These are phyloP conservation scores for Hyalella azteca DNA, from an alignment of 2,888 invertebrate genomes.

Conservation along the genomic window DNA sequence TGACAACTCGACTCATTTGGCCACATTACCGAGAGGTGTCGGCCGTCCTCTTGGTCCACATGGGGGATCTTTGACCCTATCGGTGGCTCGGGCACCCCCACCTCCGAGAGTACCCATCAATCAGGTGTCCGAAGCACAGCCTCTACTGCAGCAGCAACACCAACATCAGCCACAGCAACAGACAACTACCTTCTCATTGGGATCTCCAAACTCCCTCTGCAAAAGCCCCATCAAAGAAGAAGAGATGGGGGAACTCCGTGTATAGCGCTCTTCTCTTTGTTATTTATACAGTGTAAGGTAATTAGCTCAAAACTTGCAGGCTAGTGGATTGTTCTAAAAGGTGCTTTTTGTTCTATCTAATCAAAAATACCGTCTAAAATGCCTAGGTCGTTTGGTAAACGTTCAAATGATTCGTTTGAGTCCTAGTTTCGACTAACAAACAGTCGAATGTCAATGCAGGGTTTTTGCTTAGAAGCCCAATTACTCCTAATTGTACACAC, in stretches of 20 bases:
- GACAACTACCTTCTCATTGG: constrained; percentile 53
- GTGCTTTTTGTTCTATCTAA: too few relatives aligned
- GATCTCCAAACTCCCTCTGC: constrained; percentile 52
- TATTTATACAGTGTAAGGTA: constrained; percentile 22
- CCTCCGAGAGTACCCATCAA: constrained; percentile 53
- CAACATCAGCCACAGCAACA: constrained; percentile 24
- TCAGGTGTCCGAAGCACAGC: constrained; percentile 56
- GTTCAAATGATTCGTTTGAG: too few relatives aligned
- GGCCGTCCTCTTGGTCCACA: constrained; percentile 40
- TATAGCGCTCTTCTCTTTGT: constrained; percentile 51
- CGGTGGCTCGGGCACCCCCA: constrained; percentile 54
- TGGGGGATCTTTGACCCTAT: constrained; percentile 48
- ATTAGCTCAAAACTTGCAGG: constrained; percentile 2
- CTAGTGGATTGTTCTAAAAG: neutral
- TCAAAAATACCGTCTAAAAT: too few relatives aligned
- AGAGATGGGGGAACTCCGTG: constrained; percentile 51
- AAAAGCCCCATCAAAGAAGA: constrained; percentile 56
- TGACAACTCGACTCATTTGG: constrained; percentile 50
- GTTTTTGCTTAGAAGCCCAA: too few relatives aligned
- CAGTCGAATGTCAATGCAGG: too few relatives aligned
- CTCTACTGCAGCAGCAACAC: constrained; percentile 47
- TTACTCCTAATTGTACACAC: too few relatives aligned
- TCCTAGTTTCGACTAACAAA: too few relatives aligned
- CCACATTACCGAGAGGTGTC: constrained; percentile 52
- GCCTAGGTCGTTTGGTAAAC: too few relatives aligned